Percentiles rank a stretch among this genome's conserved stretches.
phyloP scores from a whole-genome alignment of 2,113 vertebrate species.

The Osmerus mordax region DNA sequence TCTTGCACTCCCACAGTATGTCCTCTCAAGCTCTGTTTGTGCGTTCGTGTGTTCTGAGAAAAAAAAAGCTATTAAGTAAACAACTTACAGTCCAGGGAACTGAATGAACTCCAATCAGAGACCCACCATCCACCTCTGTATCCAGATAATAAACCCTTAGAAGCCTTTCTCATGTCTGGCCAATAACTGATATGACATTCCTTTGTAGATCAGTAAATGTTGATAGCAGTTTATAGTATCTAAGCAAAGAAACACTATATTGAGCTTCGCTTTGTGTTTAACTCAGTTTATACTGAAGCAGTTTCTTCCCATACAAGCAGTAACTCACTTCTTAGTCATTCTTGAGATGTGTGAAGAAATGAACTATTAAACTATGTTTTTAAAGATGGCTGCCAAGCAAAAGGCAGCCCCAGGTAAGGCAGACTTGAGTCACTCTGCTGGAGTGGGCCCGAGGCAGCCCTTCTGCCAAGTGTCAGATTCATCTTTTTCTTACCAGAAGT shows the following conservation, averaged over 20 bases:
- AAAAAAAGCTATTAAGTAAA: slow-evolving; percentile 36
- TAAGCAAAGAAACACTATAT: too few species aligned
- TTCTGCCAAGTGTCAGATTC: background rate
- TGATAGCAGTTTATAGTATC: too few species aligned
- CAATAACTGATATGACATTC: slow-evolving; percentile 21
- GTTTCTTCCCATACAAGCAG: background rate
- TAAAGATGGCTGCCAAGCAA: slow-evolving; percentile 15
- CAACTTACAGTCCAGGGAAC: background rate
- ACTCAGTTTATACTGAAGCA: too few species aligned
- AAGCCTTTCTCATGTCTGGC: background rate
- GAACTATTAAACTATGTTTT: slow-evolving; percentile 3
- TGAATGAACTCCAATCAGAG: slow-evolving; percentile 7
- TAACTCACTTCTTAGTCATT: background rate
- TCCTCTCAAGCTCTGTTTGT: background rate
- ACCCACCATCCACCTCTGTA: slow-evolving; percentile 5
- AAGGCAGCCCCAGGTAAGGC: slow-evolving; percentile 21
- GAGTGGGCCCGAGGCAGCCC: background rate
- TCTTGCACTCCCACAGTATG: slow-evolving; percentile 6
- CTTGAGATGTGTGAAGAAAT: slow-evolving; percentile 6
- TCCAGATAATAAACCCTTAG: background rate
- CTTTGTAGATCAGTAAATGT: background rate
- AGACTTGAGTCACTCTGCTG: slow-evolving; percentile 21
- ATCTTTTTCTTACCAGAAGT: background rate
- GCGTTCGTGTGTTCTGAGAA: background rate
- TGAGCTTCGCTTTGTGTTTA: too few species aligned